phyloP scores from a whole-genome alignment of 2,113 vertebrate species.

The Gopherus evgoodei region DNA sequence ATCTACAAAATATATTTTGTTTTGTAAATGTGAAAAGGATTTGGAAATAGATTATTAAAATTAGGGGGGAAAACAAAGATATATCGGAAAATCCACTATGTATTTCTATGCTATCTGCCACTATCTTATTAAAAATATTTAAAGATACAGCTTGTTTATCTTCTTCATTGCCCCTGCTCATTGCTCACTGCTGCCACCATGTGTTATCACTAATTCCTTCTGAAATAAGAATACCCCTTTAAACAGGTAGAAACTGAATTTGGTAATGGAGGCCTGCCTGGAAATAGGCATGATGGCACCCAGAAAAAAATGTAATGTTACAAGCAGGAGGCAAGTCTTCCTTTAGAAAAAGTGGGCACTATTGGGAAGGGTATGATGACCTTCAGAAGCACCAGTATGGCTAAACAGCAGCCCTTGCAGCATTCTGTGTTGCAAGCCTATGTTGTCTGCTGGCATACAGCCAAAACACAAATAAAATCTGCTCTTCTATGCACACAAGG shows the following conservation, averaged over 20 bases:
- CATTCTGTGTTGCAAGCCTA: neutral
- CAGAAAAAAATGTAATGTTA: neutral
- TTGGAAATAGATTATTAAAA: neutral
- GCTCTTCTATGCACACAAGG: neutral
- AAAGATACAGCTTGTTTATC: neutral
- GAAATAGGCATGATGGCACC: neutral
- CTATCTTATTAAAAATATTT: neutral
- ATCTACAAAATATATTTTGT: neutral
- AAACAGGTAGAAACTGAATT: neutral
- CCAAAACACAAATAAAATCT: neutral
- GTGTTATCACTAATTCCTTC: slow-evolving; percentile 9
- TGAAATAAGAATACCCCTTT: neutral
- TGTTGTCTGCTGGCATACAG: neutral
- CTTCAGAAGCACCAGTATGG: neutral
- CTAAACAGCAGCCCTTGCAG: neutral
- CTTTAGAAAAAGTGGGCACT: neutral
- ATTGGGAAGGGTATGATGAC: neutral
- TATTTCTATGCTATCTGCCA: neutral
- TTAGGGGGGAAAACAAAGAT: neutral
- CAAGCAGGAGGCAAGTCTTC: neutral
- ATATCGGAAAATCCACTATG: neutral
- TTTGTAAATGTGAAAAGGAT: neutral
- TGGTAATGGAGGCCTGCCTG: neutral
- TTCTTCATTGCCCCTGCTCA: neutral
- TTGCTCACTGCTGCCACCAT: slow-evolving; percentile 69